Base-by-base conservation (phyloP, 2,113 vertebrate genomes). In the Catharus minimus region DNA sequence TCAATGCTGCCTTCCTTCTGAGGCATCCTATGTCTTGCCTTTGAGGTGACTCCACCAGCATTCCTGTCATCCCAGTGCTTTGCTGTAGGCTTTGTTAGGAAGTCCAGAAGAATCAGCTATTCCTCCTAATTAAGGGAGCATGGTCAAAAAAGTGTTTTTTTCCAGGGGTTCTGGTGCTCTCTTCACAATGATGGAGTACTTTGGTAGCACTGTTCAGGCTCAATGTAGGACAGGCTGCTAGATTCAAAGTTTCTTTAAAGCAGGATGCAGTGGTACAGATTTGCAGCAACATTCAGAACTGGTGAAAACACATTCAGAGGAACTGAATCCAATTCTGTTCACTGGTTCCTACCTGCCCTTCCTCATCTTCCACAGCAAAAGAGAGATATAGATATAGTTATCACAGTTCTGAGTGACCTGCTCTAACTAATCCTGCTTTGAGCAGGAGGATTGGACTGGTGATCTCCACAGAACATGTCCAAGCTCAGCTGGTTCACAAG, bases 101-200 rank as follows among this genome's bases (percentile, higher is more conserved):
- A 74, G 38, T 32, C 38, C 41, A 49, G 49, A 20, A 72, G 15
- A 84, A 72, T 4, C 22, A 46, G 4, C 22, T 82, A 41, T 23
- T 11, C 5, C 15, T 3, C 4, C 57, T 21, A 65, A 27, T 57
- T 17, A 57, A 72, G 13, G 17, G 9, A 23, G 15, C 24, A 33
- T 4, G 6, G 15, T 39, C 14, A 46, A 73, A 93, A 46, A 39
- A 21, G 4, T 24, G 38, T 1, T 1, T 0, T 15, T 56, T 60
- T 61, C 43, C 33, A 47, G 14, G 14, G 9, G 11, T 55, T 50
- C 22, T 88, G 28, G 13, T 22, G 7, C 4, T 68, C 10, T 21
- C 4, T 58, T 52, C 64, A 61, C 27, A 87, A 11, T 2, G 1
- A 11, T 53, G 24, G 10, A 8, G 3, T n/a, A 21, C 49, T 82